Percentiles rank a stretch among this genome's conserved stretches.
phyloP scores from a whole-genome alignment of 1,140 invertebrate genomes.

The Aphaenogaster rudis region DNA sequence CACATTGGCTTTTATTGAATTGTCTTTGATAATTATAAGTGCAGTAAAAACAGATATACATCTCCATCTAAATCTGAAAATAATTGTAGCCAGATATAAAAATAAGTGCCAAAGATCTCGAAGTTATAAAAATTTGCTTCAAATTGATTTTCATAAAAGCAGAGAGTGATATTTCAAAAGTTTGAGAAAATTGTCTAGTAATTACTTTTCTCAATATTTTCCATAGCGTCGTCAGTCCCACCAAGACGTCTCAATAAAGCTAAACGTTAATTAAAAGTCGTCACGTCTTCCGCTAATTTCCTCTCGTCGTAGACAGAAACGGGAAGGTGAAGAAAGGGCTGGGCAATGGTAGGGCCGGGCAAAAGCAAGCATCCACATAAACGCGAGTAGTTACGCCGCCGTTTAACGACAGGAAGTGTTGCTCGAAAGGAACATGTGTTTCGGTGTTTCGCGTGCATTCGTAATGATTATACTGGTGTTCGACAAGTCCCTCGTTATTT shows the following conservation, averaged over 20 bases:
- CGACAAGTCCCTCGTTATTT: conserved; percentile 80
- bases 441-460: conserved; percentile 80
- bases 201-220: not conserved
- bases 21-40: not conserved
- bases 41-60: not conserved
- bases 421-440: conserved; percentile 83
- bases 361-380: conserved; percentile 66
- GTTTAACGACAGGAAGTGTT: conserved; percentile 86
- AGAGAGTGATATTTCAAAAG: not conserved
- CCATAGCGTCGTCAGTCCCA: not conserved
- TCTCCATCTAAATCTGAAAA: not conserved
- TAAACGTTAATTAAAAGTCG: conserved; percentile 42
- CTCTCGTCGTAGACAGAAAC: conserved; percentile 20
- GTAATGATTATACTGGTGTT: conserved; percentile 79
- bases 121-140: not conserved
- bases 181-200: not conserved
- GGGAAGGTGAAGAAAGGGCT: conserved; percentile 54
- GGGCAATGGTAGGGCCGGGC: conserved; percentile 24
- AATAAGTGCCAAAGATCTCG: not conserved
- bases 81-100: not conserved
- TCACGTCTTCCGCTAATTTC: conserved; percentile 55
- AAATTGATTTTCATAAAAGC: not conserved
- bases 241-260: not conserved
- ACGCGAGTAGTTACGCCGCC: conserved; percentile 80
- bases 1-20: too few relatives aligned